phyloP scores from a whole-genome alignment of 2,888 invertebrate species.

The Nomada ferruginata region DNA sequence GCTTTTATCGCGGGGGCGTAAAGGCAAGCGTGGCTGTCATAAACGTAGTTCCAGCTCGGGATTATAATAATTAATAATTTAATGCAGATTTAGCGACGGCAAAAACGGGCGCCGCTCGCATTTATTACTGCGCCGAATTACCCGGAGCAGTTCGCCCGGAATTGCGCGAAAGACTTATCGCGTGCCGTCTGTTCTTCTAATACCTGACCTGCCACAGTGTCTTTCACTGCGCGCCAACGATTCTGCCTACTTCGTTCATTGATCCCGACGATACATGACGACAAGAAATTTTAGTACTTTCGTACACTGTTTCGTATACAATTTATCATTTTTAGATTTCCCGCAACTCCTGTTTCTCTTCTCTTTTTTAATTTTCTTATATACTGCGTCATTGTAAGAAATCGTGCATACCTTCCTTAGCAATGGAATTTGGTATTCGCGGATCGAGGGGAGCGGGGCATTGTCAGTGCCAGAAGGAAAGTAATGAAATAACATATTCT shows the following conservation, averaged over 20 bases:
- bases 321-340: too few relatives aligned
- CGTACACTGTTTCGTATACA: neutral
- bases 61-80: slow-evolving; percentile 76
- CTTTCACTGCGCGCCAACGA: slow-evolving; percentile 40
- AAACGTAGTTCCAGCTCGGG: slow-evolving; percentile 52
- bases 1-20: slow-evolving; percentile 57
- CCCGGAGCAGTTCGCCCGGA: slow-evolving; percentile 40
- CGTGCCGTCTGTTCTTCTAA: slow-evolving; percentile 44
- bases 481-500: slow-evolving; percentile 21
- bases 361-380: neutral
- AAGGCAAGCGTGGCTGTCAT: slow-evolving; percentile 60
- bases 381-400: neutral
- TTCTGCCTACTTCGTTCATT: slow-evolving; percentile 46
- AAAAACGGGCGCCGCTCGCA: slow-evolving; percentile 59
- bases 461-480: neutral
- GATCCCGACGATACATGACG: neutral
- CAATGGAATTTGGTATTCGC: neutral
- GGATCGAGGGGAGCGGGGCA: neutral
- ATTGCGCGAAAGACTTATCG: slow-evolving; percentile 59
- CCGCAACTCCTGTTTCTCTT: too few relatives aligned
- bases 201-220: slow-evolving; percentile 35
- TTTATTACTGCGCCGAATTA: slow-evolving; percentile 72
- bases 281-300: neutral
- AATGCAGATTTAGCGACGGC: slow-evolving; percentile 74
- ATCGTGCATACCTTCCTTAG: neutral